Evolutionary conservation across 2,888 invertebrate species (phyloP), one percentile per base, ranked within the genome.

Genomic region (Hyposoter didymator): DNA sequence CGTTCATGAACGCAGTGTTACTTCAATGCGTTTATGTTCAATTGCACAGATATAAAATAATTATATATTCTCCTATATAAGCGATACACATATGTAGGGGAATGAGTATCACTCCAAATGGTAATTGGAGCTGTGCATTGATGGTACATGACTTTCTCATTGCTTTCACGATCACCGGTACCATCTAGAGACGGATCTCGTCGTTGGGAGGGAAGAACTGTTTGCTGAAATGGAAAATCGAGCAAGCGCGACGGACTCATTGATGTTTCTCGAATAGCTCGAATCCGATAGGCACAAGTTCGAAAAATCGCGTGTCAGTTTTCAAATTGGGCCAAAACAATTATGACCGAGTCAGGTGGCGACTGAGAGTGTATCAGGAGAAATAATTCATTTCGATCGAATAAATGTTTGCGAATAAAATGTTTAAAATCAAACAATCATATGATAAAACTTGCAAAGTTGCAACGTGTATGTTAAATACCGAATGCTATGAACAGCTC

Each of bases 91-190:
- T 2, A 19, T n/a, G n/a, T 22, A 78, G 43, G 55, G 14, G 17
- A 62, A 62, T 49, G 74, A 62, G 69, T 85, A 82, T 82, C 62
- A 78, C 78, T 85, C 78, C 82, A 85, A 78, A 78, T 85, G 55
- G 84, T 74, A 82, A 82, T 82, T 78, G 82, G 82, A 85, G 78
- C 84, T 85, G 62, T 32, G 69, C 74, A 69, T n/a, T 70, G n/a
- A 74, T 52, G 78, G 67, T 73, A 49, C 49, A 67, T 52, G 82
- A 85, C 84, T 85, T 85, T 85, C 85, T 76, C 82, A 72, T 67
- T 85, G 67, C 82, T 85, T 85, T 85, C 85, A 85, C 85, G 85
- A 66, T 82, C 52, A 62, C 74, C 70, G 35, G 55, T 74, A 79
- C 72, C 72, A 64, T 66, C 70, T 55, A 79, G 81, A 73, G 73